phyloP scores from a whole-genome alignment of 2,888 invertebrate genomes.

The Leptopilina syphax region DNA sequence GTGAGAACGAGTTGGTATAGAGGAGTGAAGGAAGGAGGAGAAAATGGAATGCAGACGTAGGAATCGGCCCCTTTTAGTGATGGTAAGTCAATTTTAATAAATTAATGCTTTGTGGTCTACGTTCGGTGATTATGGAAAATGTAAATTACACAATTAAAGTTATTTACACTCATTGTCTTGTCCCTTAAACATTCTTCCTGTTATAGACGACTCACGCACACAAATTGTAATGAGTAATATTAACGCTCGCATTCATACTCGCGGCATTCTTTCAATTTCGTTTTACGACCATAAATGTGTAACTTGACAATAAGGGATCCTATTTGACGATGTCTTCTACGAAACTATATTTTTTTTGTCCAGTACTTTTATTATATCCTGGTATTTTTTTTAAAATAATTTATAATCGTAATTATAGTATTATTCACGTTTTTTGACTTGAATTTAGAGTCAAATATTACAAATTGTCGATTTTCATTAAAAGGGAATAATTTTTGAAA shows the following conservation, averaged over 20 bases:
- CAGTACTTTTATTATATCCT: not conserved
- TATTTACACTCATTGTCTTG: slow-evolving; percentile 65
- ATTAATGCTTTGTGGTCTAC: slow-evolving; percentile 56
- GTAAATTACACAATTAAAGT: slow-evolving; percentile 65
- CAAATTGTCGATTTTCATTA: no score
- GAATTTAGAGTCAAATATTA: no score
- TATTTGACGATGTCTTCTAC: not conserved
- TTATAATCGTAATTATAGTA: not conserved
- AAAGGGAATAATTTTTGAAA: no score
- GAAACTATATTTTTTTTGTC: not conserved
- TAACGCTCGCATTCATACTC: slow-evolving; percentile 53
- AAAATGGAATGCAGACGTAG: slow-evolving; percentile 23
- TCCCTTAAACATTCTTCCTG: slow-evolving; percentile 58
- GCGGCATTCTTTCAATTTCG: slow-evolving; percentile 55
- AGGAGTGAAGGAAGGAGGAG: not conserved
- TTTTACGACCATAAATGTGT: slow-evolving; percentile 56
- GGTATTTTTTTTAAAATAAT: not conserved
- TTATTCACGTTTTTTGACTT: no score
- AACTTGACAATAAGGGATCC: slow-evolving; percentile 45
- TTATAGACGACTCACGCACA: slow-evolving; percentile 52
- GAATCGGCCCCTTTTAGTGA: slow-evolving; percentile 36
- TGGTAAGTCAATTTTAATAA: slow-evolving; percentile 61
- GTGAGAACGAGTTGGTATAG: no score
- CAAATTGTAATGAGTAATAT: slow-evolving; percentile 54
- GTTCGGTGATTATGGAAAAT: slow-evolving; percentile 61